phyloP scores from a whole-genome alignment of 2,888 invertebrate genomes.

The Eutolmus rufibarbis region DNA sequence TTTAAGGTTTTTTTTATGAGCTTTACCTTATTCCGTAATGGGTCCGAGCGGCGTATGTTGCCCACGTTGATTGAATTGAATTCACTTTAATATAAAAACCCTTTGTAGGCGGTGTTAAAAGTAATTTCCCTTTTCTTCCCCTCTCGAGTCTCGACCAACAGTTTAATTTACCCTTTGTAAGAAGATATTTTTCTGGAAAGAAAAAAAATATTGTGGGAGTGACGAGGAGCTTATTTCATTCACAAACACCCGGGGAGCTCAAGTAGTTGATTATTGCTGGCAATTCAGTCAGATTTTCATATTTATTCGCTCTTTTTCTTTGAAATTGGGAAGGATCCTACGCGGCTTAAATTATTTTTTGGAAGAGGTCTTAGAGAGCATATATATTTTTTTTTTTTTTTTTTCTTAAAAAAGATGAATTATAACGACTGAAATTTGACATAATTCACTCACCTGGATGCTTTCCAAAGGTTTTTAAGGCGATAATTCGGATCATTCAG shows the following conservation, averaged over 20 bases:
- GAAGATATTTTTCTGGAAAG: neutral
- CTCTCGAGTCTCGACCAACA: neutral
- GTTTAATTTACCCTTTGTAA: neutral
- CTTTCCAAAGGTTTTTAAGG: neutral
- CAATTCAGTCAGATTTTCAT: neutral
- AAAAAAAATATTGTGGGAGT: neutral
- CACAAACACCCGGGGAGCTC: neutral
- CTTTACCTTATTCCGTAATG: neutral
- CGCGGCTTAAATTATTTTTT: neutral
- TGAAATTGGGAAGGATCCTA: neutral
- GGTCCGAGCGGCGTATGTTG: neutral
- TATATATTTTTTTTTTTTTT: no score
- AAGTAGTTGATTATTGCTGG: neutral
- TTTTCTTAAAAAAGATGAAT: neutral
- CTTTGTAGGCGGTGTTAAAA: neutral
- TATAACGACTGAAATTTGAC: neutral
- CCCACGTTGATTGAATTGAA: neutral
- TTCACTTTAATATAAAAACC: neutral
- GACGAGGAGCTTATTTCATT: neutral
- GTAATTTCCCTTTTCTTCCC: neutral
- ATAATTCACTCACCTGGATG: neutral
- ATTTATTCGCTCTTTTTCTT: neutral
- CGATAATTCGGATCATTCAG: neutral
- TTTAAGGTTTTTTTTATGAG: neutral
- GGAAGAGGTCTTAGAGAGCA: neutral